Base-by-base conservation (phyloP, 1,140 invertebrate species). In the Papilio polyxenes region DNA sequence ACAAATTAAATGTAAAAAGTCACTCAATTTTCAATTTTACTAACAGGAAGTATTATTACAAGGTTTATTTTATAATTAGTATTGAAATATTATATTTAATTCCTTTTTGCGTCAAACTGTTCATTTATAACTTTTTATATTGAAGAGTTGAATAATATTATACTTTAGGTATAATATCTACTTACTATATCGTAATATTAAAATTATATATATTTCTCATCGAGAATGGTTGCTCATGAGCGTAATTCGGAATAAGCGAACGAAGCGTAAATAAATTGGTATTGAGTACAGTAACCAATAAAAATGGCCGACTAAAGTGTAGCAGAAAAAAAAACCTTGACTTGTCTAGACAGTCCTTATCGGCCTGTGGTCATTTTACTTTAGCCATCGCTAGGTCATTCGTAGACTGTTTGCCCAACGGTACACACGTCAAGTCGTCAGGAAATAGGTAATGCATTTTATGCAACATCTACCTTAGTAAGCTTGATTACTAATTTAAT, bases 291-390 rank as follows among this genome's bases (percentile, higher is more conserved):
- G 62, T 65, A 31, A 65, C 23, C 23, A 65, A 65, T 4, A 23
- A 31, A 31, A 31, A 1, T 31, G 62, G 20, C 62, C 23, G 4
- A 65, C 10, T 65, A 31, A 1, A 59, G n/a, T 53, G 53, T 9
- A 17, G 62, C 62, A 65, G 8, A 7, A 72, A 37, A 72, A 40
- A 72, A 72, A 37, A 72, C 65, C 31, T 72, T 17, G 65, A 40
- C 11, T 31, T 37, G 13, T 72, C 65, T 72, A 65, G 65, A 17
- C 65, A 72, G 31, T 72, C 65, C 65, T 72, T 72, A 40, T 72
- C 65, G 23, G 65, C 31, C 15, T 37, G 65, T 72, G 65, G 65
- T 72, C 65, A 37, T 40, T 72, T 72, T 37, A 72, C 17, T 72
- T 72, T 72, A 15, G 23, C 23, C 13, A 72, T 37, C 65, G 65